Evolutionary conservation across 1,140 invertebrate species (phyloP).

Genomic region (Bombus sibiricus): DNA sequence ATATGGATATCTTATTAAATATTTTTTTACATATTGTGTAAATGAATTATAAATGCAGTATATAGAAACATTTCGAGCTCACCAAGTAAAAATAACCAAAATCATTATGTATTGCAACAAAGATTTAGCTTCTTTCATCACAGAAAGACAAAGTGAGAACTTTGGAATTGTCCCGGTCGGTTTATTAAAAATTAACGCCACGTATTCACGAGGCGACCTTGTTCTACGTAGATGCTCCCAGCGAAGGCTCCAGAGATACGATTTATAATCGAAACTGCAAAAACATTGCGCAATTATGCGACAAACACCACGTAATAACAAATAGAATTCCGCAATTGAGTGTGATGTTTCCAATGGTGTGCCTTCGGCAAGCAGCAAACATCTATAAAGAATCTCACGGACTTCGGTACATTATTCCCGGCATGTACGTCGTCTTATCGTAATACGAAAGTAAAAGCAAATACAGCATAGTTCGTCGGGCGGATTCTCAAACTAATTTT

Average conservation of each 20-base stretch:
- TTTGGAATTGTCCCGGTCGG: not conserved
- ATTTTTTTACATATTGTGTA: too few relatives aligned
- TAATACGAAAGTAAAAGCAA: not conserved
- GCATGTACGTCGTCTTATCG: not conserved
- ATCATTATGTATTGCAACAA: too few relatives aligned
- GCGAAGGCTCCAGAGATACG: slow-evolving; percentile 24
- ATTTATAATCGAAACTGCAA: slow-evolving; percentile 48
- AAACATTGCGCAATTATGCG: slow-evolving; percentile 45
- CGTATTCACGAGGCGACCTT: slow-evolving; percentile 9
- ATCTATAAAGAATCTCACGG: not conserved
- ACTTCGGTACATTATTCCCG: not conserved
- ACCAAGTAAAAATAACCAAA: too few relatives aligned
- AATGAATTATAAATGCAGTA: too few relatives aligned
- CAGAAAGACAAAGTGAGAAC: not conserved
- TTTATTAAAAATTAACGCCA: slow-evolving; percentile 29
- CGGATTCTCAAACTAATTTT: not conserved
- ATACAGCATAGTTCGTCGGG: not conserved
- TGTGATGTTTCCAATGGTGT: not conserved
- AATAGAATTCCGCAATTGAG: slow-evolving; percentile 14
- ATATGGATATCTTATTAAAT: too few relatives aligned
- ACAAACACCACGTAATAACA: slow-evolving; percentile 35
- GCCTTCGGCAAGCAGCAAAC: not conserved
- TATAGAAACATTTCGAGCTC: too few relatives aligned
- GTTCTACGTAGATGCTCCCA: slow-evolving; percentile 24
- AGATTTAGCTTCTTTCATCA: not conserved